Evolutionary conservation across 1,140 invertebrate species (phyloP).

Genomic region (Aphaenogaster rudis): DNA sequence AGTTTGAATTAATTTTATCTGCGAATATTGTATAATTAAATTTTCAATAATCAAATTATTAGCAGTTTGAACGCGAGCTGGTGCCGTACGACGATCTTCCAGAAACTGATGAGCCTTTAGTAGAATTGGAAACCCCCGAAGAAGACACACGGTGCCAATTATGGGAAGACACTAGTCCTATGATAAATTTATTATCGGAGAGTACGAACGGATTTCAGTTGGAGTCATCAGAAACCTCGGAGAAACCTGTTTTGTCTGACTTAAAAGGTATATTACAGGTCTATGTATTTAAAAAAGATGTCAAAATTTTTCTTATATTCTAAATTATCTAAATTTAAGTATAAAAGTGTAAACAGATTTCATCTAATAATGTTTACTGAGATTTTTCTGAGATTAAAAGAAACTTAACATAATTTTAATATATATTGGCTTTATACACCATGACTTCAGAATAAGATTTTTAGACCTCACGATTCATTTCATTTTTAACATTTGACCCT

Average conservation of each 20-base stretch:
- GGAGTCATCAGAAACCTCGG: slow-evolving; percentile 74
- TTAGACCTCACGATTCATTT: too few species aligned
- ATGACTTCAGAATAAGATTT: too few species aligned
- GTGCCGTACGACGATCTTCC: slow-evolving; percentile 85
- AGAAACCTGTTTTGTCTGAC: slow-evolving; percentile 67
- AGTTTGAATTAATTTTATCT: background rate
- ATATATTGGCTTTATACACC: too few species aligned
- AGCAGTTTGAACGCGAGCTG: slow-evolving; percentile 82
- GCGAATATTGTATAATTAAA: background rate
- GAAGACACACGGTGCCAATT: slow-evolving; percentile 78
- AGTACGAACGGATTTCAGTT: slow-evolving; percentile 70
- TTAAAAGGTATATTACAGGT: slow-evolving; percentile 45
- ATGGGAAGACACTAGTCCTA: slow-evolving; percentile 81
- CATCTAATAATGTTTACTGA: background rate
- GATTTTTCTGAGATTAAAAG: background rate
- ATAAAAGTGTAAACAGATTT: background rate
- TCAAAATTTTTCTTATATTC: background rate
- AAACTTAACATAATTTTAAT: background rate
- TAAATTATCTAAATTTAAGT: background rate
- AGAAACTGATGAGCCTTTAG: slow-evolving; percentile 83
- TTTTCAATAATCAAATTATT: background rate
- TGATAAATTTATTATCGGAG: slow-evolving; percentile 75
- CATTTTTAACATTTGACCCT: too few species aligned
- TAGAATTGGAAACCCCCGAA: slow-evolving; percentile 83
- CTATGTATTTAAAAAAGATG: background rate